Percentiles rank a stretch among this genome's conserved stretches.
Evolutionary conservation across 2,113 vertebrate genomes (phyloP).

Genomic region (Trogon surrucura): DNA sequence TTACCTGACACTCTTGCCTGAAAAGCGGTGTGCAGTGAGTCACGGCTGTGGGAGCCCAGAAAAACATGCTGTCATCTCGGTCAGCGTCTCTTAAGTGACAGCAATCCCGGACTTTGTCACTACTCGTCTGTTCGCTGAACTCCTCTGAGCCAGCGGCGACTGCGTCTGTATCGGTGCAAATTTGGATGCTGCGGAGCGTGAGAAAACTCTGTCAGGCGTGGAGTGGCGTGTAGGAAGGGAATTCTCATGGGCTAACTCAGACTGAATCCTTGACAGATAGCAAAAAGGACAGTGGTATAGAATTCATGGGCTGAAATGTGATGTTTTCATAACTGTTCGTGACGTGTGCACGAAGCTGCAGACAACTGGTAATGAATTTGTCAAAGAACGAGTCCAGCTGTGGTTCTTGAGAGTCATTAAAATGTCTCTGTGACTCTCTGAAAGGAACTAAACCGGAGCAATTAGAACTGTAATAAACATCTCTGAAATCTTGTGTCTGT

Average conservation of each 20-base stretch:
- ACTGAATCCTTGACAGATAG: neutral
- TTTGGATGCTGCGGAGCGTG: neutral
- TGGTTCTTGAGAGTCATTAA: neutral
- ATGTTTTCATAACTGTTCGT: neutral
- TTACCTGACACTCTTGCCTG: neutral
- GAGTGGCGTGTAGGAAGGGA: neutral
- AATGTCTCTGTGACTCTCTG: neutral
- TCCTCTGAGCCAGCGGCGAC: neutral
- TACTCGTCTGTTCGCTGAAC: neutral
- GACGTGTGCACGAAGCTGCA: neutral
- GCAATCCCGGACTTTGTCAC: neutral
- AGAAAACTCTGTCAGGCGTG: neutral
- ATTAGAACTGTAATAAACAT: neutral
- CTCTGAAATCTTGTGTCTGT: neutral
- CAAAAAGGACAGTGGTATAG: neutral
- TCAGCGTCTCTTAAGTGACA: neutral
- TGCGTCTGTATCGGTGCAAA: fast-evolving
- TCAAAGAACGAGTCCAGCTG: neutral
- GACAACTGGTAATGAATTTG: neutral
- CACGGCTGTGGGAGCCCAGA: neutral
- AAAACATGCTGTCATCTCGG: neutral
- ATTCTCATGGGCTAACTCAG: neutral
- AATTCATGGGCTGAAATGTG: neutral
- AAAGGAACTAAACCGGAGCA: constrained; percentile 17
- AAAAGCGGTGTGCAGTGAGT: neutral